Evolutionary conservation across 2,113 vertebrate genomes (phyloP).

Genomic region (Potamarius usumacintae): DNA sequence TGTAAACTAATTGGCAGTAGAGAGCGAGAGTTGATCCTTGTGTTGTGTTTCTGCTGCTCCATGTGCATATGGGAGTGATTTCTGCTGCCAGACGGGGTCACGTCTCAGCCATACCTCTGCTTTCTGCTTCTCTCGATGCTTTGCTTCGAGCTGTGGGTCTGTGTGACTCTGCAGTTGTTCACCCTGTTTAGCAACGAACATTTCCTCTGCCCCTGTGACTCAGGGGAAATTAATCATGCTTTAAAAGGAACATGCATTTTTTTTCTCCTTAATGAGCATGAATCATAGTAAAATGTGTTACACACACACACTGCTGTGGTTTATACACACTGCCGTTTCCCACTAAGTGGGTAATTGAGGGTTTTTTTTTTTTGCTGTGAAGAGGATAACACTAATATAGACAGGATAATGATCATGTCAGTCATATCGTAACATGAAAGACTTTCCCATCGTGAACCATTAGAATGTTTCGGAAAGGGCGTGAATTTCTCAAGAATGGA

Average conservation of each 20-base stretch:
- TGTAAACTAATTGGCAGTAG: conserved; percentile 23
- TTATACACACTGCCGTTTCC: conserved; percentile 26
- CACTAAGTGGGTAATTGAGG: conserved; percentile 4
- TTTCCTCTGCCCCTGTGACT: conserved; percentile 18
- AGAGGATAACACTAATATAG: neutral
- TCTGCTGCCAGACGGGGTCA: conserved; percentile 49
- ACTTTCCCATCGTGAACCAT: neutral
- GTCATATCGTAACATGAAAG: neutral
- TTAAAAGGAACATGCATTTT: conserved; percentile 39
- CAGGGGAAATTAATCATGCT: conserved; percentile 53
- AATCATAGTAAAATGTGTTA: conserved; percentile 26
- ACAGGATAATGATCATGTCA: neutral
- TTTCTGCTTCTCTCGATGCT: conserved; percentile 35
- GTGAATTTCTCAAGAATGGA: neutral
- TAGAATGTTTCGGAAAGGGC: neutral
- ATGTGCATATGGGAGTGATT: conserved; percentile 75
- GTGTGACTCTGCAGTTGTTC: conserved; percentile 65
- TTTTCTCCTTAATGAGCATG: conserved; percentile 38
- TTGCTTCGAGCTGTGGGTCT: conserved; percentile 57
- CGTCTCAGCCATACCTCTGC: conserved; percentile 41
- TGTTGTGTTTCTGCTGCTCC: conserved; percentile 57
- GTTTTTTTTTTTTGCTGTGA: neutral
- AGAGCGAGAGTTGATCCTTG: conserved; percentile 31
- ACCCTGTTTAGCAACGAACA: conserved; percentile 63
- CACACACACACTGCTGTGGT: conserved; percentile 22